phyloP scores from a whole-genome alignment of 2,797 vertebrate genomes.

The Crypturellus tataupa region DNA sequence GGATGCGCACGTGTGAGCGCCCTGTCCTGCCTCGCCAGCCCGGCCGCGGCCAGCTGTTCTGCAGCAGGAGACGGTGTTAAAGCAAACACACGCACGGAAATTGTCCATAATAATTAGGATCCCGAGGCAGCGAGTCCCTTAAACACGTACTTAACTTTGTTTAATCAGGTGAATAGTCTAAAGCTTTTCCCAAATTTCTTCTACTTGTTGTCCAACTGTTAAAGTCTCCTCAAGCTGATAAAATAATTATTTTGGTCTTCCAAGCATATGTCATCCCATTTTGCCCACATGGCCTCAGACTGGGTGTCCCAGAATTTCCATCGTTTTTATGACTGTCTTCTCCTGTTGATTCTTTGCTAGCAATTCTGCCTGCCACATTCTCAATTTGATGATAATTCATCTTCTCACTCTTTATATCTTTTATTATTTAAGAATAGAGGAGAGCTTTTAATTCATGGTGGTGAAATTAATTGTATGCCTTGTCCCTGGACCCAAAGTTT shows the following conservation, averaged over 20 bases:
- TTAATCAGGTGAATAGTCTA: neutral
- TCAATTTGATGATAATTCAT: neutral
- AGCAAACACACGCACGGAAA: slow-evolving; percentile 53
- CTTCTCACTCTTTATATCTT: neutral
- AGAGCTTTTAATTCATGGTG: neutral
- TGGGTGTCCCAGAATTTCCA: neutral
- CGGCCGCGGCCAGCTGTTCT: slow-evolving; percentile 68
- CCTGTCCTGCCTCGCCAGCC: slow-evolving; percentile 61
- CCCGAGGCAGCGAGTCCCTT: slow-evolving; percentile 20
- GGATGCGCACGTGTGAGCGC: neutral
- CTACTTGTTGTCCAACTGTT: neutral
- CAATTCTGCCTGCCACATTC: neutral
- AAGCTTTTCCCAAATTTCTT: slow-evolving; percentile 15
- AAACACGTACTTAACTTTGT: neutral
- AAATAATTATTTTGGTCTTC: neutral
- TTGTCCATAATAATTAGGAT: slow-evolving; percentile 46
- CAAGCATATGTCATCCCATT: neutral
- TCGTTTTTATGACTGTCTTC: neutral
- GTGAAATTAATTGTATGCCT: neutral
- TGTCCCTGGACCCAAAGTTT: neutral
- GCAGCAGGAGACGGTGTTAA: slow-evolving; percentile 60
- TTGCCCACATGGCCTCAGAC: neutral
- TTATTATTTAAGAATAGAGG: neutral
- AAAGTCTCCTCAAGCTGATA: neutral
- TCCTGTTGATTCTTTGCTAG: neutral